Percentiles rank a stretch among this genome's conserved stretches.
phyloP scores from a whole-genome alignment of 2,113 vertebrate species.

The Rhegmatorhina hoffmannsi region DNA sequence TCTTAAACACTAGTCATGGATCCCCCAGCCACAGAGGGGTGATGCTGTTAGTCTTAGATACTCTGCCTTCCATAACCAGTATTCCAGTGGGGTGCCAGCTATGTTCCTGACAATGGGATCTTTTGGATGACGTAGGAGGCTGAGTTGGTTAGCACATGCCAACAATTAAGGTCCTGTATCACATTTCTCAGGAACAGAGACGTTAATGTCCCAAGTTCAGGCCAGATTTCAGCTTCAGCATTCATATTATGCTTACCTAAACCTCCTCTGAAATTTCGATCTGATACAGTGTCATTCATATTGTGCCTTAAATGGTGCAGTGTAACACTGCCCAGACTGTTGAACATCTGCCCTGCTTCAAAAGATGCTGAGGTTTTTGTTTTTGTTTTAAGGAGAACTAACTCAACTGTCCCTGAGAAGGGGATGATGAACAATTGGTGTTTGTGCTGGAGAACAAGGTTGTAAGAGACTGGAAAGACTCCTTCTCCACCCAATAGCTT shows the following conservation, averaged over 20 bases:
- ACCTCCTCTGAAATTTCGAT: conserved; percentile 40
- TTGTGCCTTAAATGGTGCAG: neutral
- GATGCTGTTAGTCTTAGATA: neutral
- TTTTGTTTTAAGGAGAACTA: neutral
- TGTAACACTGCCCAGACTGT: neutral
- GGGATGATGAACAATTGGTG: neutral
- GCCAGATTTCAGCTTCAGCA: neutral
- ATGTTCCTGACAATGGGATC: neutral
- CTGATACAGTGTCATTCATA: neutral
- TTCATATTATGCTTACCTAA: neutral
- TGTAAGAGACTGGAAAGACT: neutral
- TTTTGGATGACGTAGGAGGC: neutral
- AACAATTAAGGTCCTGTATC: neutral
- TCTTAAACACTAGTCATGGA: neutral
- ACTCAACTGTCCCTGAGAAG: neutral
- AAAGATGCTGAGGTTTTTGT: neutral
- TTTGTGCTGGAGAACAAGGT: neutral
- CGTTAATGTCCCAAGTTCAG: neutral
- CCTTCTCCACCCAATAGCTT: neutral
- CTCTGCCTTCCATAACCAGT: neutral
- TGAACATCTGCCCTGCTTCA: conserved; percentile 28
- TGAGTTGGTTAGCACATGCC: neutral
- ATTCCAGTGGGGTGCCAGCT: neutral
- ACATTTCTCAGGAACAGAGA: neutral
- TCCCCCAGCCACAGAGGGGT: accelerated